These are phyloP conservation scores for Montipora efflorescens DNA, from an alignment of 64 coral and sea anemone genomes.

Conservation along the genomic window DNA sequence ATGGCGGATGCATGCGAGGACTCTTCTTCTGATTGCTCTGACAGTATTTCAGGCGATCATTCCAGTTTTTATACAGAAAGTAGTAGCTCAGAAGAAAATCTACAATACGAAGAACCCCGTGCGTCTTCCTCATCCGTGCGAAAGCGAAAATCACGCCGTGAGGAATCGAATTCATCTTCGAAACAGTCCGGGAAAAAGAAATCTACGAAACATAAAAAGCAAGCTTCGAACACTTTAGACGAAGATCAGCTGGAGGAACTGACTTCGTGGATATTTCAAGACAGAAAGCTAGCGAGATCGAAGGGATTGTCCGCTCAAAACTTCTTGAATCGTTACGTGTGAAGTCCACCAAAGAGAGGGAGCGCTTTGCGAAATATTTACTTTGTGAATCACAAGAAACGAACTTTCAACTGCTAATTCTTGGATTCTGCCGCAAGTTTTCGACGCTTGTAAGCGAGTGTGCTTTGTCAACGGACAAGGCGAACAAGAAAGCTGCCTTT, in stretches of 20 bases:
- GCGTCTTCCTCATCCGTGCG: background rate
- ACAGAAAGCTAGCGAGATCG: background rate
- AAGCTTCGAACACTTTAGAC: background rate
- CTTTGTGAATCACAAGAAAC: slow-evolving; percentile 19
- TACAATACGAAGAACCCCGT: too few relatives aligned
- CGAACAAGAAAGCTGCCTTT: slow-evolving; percentile 37
- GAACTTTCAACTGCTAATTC: slow-evolving; percentile 21
- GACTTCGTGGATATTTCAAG: background rate
- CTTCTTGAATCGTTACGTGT: slow-evolving; percentile 14
- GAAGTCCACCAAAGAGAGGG: background rate
- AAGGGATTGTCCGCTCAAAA: background rate
- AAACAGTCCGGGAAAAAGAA: background rate
- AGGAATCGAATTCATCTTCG: background rate
- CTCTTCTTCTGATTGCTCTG: too few relatives aligned
- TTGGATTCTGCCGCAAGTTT: slow-evolving; percentile 60
- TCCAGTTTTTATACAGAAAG: too few relatives aligned
- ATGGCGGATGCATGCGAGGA: too few relatives aligned
- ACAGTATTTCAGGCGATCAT: too few relatives aligned
- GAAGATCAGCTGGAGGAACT: background rate
- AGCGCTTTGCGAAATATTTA: slow-evolving; percentile 16
- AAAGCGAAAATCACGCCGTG: background rate
- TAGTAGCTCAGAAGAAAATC: too few relatives aligned
- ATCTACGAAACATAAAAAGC: background rate
- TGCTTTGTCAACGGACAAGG: background rate
- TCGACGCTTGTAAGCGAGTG: slow-evolving; percentile 14